Conservation (phyloP, 2,888 invertebrate species). For the Epistrophe grossulariae region DNA sequence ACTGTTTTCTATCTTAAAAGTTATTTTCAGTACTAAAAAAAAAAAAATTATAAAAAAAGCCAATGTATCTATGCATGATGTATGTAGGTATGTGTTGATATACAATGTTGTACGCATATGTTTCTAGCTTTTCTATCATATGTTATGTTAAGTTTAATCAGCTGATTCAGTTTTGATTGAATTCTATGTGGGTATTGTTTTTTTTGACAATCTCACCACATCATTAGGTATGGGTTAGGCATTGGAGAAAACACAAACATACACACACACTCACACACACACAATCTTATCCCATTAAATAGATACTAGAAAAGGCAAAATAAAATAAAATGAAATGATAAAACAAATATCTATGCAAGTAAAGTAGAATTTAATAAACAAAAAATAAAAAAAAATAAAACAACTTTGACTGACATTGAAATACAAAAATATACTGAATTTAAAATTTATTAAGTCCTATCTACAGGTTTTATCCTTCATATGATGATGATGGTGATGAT, state of each 20-base stretch:
- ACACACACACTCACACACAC: neutral
- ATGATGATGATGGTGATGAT: neutral
- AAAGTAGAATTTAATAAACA: neutral
- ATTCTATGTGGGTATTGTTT: neutral
- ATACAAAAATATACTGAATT: neutral
- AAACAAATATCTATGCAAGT: neutral
- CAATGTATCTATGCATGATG: conserved; percentile 9
- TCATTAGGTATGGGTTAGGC: neutral
- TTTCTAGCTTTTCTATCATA: conserved; percentile 38
- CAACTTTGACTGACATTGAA: neutral
- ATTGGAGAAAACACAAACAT: neutral
- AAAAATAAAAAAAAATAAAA: neutral
- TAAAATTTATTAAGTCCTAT: neutral
- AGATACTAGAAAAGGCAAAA: no score
- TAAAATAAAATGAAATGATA: neutral
- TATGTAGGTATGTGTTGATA: no score
- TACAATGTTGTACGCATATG: conserved; percentile 34
- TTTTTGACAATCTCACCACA: conserved; percentile 20
- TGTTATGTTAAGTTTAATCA: conserved; percentile 62
- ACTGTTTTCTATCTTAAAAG: conserved; percentile 30
- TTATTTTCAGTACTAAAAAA: neutral
- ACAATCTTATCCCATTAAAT: conserved; percentile 16
- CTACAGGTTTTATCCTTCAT: neutral
- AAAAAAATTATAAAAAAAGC: neutral
- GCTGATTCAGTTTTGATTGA: conserved; percentile 52